These are phyloP conservation scores for Paraplagusia blochii DNA, from an alignment of 2,113 vertebrate genomes.

Conservation along the genomic window DNA sequence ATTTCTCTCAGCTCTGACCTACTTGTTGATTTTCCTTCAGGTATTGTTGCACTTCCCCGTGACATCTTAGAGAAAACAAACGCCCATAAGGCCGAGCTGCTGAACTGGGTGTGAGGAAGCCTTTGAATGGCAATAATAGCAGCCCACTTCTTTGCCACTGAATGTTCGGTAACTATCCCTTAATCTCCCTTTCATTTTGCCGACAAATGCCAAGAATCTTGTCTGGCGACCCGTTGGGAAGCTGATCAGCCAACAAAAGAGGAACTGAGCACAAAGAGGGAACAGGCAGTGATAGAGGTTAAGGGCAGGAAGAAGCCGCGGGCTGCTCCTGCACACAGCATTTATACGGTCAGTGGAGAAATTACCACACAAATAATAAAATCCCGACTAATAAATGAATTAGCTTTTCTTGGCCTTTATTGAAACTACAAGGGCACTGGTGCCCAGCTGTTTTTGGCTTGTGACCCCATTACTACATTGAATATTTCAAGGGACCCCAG, in stretches of 20 bases:
- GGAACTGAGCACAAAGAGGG: conserved; percentile 81
- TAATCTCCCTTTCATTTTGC: conserved; percentile 97
- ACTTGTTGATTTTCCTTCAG: conserved; percentile 68
- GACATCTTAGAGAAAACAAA: conserved; percentile 73
- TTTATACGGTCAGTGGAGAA: conserved; percentile 29
- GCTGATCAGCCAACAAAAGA: conserved; percentile 95
- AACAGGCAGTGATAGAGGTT: conserved; percentile 69
- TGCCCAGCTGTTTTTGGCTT: too few relatives aligned
- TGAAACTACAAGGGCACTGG: too few relatives aligned
- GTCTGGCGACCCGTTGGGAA: conserved; percentile 88
- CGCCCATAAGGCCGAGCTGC: conserved; percentile 62
- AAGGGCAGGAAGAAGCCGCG: conserved; percentile 61
- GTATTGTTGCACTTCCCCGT: conserved; percentile 53
- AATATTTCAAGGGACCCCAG: too few relatives aligned
- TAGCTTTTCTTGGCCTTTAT: conserved; percentile 23
- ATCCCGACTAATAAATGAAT: conserved; percentile 33
- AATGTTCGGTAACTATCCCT: conserved; percentile 86
- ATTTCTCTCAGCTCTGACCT: conserved; percentile 34
- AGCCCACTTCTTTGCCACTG: conserved; percentile 84
- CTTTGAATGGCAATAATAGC: conserved; percentile 72
- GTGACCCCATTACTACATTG: too few relatives aligned
- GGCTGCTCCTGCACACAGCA: conserved; percentile 42
- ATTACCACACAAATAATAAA: conserved; percentile 35
- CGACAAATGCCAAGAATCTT: conserved; percentile 93
- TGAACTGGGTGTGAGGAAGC: conserved; percentile 53